phyloP scores from a whole-genome alignment of 2,888 invertebrate genomes.

The Drosophila hawaiiensis region DNA sequence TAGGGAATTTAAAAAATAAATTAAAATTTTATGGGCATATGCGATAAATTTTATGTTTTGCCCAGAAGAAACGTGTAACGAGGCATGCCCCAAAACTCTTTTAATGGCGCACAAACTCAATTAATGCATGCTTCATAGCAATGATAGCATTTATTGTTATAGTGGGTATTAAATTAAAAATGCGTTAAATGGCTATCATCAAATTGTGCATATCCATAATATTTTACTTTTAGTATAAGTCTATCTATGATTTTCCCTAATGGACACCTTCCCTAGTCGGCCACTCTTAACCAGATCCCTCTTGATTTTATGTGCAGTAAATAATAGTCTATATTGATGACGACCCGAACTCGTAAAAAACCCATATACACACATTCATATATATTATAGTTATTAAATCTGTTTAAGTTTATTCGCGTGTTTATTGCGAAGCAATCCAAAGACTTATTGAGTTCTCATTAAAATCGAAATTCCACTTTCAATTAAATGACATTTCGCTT shows the following conservation, averaged over 20 bases:
- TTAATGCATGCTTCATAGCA: constrained; percentile 59
- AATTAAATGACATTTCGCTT: background rate
- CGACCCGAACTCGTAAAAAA: background rate
- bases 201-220: background rate
- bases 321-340: background rate
- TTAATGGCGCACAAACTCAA: constrained; percentile 57
- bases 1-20: constrained; percentile 61
- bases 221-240: background rate
- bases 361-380: background rate
- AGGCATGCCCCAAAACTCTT: constrained; percentile 36
- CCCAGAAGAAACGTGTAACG: constrained; percentile 34
- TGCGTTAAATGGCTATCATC: background rate
- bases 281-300: no score
- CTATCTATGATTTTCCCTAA: background rate
- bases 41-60: constrained; percentile 68
- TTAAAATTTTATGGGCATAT: constrained; percentile 68
- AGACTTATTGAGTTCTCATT: background rate
- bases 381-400: background rate
- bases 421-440: background rate
- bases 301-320: background rate
- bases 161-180: constrained; percentile 39
- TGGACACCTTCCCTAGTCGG: background rate
- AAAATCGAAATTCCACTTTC: background rate
- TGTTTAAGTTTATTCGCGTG: background rate
- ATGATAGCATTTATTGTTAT: constrained; percentile 36